Conservation (phyloP, 2,797 vertebrate species). For the Pipistrellus pipistrellus region DNA sequence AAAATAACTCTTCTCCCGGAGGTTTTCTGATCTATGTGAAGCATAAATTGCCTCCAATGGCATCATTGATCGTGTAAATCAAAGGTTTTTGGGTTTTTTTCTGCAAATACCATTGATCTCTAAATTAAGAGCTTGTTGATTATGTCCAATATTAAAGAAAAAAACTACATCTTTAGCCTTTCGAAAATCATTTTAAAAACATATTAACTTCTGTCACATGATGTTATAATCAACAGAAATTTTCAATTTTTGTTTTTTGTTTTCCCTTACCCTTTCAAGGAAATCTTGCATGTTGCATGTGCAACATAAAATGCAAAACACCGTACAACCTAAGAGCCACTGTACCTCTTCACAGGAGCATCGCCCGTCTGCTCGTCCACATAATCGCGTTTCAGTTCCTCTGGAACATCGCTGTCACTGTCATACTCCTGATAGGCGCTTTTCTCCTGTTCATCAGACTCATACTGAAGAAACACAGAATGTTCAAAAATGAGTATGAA, state of each 20-base stretch:
- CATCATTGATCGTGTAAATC: neutral
- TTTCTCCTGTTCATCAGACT: conserved; percentile 99
- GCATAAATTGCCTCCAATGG: neutral
- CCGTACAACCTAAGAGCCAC: neutral
- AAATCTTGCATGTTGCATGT: neutral
- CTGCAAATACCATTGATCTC: neutral
- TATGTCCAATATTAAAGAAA: neutral
- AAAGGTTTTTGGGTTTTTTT: neutral
- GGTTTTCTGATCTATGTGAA: neutral
- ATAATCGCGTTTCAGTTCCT: conserved; percentile 98
- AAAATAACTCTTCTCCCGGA: neutral
- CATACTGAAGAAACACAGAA: conserved; percentile 90
- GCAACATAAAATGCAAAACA: neutral
- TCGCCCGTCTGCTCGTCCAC: conserved; percentile 99
- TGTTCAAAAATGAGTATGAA: neutral
- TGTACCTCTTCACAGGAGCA: conserved; percentile 94
- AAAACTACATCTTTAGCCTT: neutral
- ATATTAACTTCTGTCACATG: neutral
- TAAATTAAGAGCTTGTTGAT: conserved; percentile 33
- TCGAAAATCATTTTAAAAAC: neutral
- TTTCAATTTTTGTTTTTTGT: neutral
- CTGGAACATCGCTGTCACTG: conserved; percentile 98
- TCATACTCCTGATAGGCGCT: conserved; percentile 98
- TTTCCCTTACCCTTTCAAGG: neutral
- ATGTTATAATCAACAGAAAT: neutral